A percentile compares a stretch with the other conserved stretches of the same genome.
Conservation (phyloP, 1,140 invertebrate genomes). For the Pemphigus obesinymphae region DNA sequence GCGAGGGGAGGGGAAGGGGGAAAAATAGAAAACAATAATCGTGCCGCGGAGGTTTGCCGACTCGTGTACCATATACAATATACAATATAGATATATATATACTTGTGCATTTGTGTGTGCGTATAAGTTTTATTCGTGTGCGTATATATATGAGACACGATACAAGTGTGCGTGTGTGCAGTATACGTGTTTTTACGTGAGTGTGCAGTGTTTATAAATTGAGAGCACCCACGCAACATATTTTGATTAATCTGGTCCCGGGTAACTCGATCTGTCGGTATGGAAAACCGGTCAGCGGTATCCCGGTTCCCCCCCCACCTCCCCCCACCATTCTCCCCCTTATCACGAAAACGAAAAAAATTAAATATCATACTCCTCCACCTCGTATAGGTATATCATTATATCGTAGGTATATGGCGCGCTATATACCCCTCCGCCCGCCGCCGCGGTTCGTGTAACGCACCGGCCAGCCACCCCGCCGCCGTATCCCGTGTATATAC, state of each 20-base stretch:
- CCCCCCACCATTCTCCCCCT: neutral
- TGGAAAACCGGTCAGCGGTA: slow-evolving; percentile 18
- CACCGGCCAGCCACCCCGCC: neutral
- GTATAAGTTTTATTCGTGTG: no score
- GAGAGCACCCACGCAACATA: slow-evolving; percentile 38
- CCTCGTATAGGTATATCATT: neutral
- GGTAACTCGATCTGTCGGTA: slow-evolving; percentile 15
- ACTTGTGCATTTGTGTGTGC: neutral
- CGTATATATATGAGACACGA: no score
- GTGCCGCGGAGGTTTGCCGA: slow-evolving; percentile 21
- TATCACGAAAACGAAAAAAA: neutral
- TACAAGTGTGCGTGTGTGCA: no score
- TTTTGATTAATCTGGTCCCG: slow-evolving; percentile 41
- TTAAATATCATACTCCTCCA: neutral
- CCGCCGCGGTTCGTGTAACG: neutral
- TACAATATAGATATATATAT: neutral
- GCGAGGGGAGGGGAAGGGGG: neutral
- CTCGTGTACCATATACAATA: neutral
- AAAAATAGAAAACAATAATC: slow-evolving; percentile 31
- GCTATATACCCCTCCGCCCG: neutral
- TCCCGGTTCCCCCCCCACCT: neutral
- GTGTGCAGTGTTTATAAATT: neutral
- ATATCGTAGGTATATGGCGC: neutral
- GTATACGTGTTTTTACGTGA: no score
- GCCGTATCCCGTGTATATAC: neutral